Conservation (phyloP, 1,140 invertebrate genomes). For the Neodiprion fabricii region DNA sequence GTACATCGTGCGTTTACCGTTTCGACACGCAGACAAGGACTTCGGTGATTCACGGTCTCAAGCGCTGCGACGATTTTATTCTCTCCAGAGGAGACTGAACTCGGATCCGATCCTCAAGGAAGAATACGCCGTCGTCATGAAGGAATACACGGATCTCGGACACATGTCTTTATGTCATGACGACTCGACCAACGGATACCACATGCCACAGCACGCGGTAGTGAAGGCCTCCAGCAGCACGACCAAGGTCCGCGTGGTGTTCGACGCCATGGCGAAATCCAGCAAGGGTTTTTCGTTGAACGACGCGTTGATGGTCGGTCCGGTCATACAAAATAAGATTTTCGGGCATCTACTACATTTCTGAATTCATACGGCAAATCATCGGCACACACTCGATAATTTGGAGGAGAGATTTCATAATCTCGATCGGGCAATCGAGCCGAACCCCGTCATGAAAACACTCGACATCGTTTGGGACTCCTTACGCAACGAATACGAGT, state of each 20-base stretch:
- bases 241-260: constrained; percentile 42
- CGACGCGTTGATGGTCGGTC: constrained; percentile 38
- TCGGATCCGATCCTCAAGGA: background rate
- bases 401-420: constrained; percentile 35
- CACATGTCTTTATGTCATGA: constrained; percentile 15
- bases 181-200: constrained; percentile 9
- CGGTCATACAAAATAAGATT: constrained; percentile 45
- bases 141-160: constrained; percentile 22
- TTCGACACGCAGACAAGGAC: background rate
- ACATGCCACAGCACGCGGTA: constrained; percentile 40
- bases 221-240: constrained; percentile 30
- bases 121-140: constrained; percentile 27
- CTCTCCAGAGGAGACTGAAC: background rate
- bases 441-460: too few species aligned
- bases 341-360: constrained; percentile 39
- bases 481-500: constrained; percentile 26
- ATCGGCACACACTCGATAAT: constrained; percentile 37
- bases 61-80: too few species aligned
- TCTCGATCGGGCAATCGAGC: too few species aligned
- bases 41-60: constrained; percentile 23
- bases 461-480: too few species aligned
- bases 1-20: constrained; percentile 29
- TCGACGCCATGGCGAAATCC: constrained; percentile 42
- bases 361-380: constrained; percentile 33
- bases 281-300: constrained; percentile 37